Conservation (phyloP, 2,888 invertebrate species). For the Pseudococcus viburni region DNA sequence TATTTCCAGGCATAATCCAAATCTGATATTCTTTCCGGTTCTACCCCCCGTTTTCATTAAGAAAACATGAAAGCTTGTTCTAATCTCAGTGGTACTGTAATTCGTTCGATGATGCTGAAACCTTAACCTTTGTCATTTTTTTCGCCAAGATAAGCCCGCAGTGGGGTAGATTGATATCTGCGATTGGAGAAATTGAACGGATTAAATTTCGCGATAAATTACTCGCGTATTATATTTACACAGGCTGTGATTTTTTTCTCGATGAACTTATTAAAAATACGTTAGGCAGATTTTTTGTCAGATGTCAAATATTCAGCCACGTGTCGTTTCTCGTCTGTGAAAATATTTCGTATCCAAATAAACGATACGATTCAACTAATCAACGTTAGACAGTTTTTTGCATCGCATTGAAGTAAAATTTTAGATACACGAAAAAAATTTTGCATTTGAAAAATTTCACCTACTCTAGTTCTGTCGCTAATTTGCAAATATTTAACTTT, state of each 20-base stretch:
- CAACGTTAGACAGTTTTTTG: background rate
- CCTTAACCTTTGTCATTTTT: constrained; percentile 49
- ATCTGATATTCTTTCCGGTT: constrained; percentile 52
- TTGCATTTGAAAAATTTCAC: background rate
- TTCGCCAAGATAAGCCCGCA: background rate
- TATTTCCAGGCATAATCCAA: constrained; percentile 42
- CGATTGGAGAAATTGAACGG: background rate
- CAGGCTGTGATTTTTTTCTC: background rate
- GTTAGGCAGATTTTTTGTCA: background rate
- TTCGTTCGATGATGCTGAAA: constrained; percentile 17
- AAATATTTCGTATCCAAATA: background rate
- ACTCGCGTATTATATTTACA: background rate
- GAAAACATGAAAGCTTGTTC: constrained; percentile 55
- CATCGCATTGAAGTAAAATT: background rate
- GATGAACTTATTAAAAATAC: background rate
- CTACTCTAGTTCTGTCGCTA: background rate
- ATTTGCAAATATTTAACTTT: background rate
- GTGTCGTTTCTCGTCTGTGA: background rate
- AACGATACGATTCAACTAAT: background rate
- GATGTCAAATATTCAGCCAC: background rate
- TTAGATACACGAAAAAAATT: background rate
- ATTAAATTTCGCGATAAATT: constrained; percentile 29
- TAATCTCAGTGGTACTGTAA: constrained; percentile 38
- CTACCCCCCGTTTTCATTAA: constrained; percentile 16
- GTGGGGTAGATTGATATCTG: background rate